phyloP scores from a whole-genome alignment of 2,797 vertebrate genomes.

The Loris lydekkerianus region DNA sequence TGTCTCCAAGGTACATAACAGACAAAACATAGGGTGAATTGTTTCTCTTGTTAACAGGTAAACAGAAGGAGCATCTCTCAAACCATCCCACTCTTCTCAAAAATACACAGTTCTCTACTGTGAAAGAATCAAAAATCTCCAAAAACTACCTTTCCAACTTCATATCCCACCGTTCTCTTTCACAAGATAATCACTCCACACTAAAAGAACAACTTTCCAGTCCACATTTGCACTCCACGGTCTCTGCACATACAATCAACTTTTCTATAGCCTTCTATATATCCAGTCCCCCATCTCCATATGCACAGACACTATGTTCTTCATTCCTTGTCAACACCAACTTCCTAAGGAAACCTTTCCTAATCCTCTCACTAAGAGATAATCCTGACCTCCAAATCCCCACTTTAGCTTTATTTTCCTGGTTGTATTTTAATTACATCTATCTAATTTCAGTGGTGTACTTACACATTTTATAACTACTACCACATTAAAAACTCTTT shows the following conservation, averaged over 20 bases:
- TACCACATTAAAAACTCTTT: background rate
- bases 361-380: background rate
- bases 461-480: background rate
- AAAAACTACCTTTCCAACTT: slow-evolving; percentile 6
- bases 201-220: background rate
- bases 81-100: background rate
- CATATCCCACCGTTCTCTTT: background rate
- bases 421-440: background rate
- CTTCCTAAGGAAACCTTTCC: background rate
- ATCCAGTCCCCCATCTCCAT: background rate
- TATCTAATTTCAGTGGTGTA: background rate
- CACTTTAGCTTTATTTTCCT: background rate
- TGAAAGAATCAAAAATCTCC: background rate
- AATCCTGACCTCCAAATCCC: background rate
- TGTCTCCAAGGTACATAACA: background rate
- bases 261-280: background rate
- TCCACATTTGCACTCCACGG: background rate
- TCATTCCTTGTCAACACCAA: background rate
- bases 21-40: background rate
- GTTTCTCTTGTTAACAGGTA: background rate
- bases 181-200: background rate
- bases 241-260: background rate
- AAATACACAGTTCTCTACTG: background rate
- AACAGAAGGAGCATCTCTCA: background rate
- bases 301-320: background rate